phyloP scores from a whole-genome alignment of 2,113 vertebrate genomes.

The Peucedramus taeniatus region DNA sequence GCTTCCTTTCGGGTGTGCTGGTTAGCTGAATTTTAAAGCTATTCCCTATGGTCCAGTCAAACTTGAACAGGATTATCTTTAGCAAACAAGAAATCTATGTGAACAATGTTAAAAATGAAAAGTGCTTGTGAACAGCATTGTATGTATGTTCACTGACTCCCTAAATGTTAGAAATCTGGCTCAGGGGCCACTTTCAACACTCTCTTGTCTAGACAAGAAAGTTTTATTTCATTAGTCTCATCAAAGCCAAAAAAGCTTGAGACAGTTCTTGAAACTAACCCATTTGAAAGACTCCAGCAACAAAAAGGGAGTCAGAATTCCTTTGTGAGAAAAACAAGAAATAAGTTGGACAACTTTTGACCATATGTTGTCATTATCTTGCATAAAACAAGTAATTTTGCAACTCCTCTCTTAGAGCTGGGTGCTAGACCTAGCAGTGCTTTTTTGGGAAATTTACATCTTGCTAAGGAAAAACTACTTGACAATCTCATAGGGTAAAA shows the following conservation, averaged over 20 bases:
- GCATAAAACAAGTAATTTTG: conserved; percentile 20
- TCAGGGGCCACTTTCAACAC: not conserved
- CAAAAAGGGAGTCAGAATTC: not conserved
- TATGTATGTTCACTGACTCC: not conserved
- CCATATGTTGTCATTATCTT: not conserved
- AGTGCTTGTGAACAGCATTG: not conserved
- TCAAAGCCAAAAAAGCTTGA: not conserved
- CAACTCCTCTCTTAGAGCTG: not conserved
- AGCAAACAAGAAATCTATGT: not conserved
- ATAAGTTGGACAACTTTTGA: not conserved
- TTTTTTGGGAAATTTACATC: not conserved
- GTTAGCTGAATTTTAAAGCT: not conserved
- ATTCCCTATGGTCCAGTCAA: not conserved
- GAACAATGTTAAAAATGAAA: not conserved
- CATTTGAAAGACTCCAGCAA: not conserved
- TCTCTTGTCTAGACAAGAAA: not conserved
- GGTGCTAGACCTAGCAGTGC: not conserved
- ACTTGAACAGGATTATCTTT: not conserved
- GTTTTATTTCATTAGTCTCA: not conserved
- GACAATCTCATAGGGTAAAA: not conserved
- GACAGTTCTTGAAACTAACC: not conserved
- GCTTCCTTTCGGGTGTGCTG: not conserved
- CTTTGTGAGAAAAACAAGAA: not conserved
- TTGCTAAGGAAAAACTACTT: not conserved
- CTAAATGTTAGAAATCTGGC: not conserved